Conservation (phyloP, 1,140 invertebrate species). For the Eriocheir sinensis region DNA sequence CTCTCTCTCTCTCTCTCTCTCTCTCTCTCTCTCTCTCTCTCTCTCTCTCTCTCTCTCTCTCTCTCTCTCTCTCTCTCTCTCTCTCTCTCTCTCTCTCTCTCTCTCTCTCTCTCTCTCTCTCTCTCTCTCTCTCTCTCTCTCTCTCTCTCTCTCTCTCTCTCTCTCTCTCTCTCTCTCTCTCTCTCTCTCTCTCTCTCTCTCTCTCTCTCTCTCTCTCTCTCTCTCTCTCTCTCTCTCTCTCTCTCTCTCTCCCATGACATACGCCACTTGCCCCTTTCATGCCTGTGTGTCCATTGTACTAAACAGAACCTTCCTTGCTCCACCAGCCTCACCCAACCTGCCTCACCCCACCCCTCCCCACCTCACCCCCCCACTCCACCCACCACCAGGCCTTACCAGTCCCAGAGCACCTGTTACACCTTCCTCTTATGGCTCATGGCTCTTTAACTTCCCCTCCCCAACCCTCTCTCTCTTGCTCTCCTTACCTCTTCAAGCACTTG, state of each 20-base stretch:
- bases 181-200: constrained; percentile 20
- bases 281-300: background rate
- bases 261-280: background rate
- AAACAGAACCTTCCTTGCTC: too few species aligned
- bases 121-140: constrained; percentile 14
- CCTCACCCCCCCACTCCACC: too few species aligned
- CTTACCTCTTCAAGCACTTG: background rate
- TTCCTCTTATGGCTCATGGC: background rate
- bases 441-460: background rate
- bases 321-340: too few species aligned
- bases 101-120: constrained; percentile 14
- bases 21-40: background rate
- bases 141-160: constrained; percentile 14
- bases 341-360: too few species aligned
- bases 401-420: too few species aligned
- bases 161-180: background rate
- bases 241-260: background rate
- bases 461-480: too few species aligned
- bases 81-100: constrained; percentile 32
- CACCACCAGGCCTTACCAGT: too few species aligned
- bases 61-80: background rate
- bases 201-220: background rate
- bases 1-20: background rate
- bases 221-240: background rate
- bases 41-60: background rate